Percentiles rank a stretch among this genome's conserved stretches.
Conservation (phyloP, 2,888 invertebrate genomes). For the Nasonovia ribisnigri region DNA sequence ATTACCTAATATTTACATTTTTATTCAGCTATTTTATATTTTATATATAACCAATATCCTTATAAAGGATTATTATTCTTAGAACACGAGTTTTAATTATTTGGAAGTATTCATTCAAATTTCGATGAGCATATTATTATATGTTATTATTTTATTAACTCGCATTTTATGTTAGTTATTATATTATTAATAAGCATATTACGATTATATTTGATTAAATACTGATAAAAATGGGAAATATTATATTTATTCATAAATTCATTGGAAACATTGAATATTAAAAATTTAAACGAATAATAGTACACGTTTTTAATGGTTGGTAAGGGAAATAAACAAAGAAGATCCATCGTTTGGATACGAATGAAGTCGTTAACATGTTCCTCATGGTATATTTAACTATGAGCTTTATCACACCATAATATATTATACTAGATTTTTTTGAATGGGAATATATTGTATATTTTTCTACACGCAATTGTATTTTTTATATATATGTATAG, state of each 20-base stretch:
- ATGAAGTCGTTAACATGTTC: constrained; percentile 40
- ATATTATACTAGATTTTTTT: neutral
- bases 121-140: neutral
- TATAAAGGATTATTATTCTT: neutral
- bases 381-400: neutral
- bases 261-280: neutral
- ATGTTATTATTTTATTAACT: neutral
- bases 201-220: neutral
- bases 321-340: neutral
- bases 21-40: neutral
- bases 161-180: neutral
- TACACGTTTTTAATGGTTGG: neutral
- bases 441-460: constrained; percentile 8
- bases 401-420: neutral
- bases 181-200: neutral
- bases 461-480: neutral
- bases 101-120: neutral
- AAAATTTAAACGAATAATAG: neutral
- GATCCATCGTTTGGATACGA: constrained; percentile 9
- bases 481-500: neutral
- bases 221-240: neutral
- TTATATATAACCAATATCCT: neutral
- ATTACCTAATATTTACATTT: neutral
- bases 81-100: neutral
- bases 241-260: neutral